Base-by-base conservation (phyloP, 53 echinoderm and acorn worm species). In the Arbacia lixula region DNA sequence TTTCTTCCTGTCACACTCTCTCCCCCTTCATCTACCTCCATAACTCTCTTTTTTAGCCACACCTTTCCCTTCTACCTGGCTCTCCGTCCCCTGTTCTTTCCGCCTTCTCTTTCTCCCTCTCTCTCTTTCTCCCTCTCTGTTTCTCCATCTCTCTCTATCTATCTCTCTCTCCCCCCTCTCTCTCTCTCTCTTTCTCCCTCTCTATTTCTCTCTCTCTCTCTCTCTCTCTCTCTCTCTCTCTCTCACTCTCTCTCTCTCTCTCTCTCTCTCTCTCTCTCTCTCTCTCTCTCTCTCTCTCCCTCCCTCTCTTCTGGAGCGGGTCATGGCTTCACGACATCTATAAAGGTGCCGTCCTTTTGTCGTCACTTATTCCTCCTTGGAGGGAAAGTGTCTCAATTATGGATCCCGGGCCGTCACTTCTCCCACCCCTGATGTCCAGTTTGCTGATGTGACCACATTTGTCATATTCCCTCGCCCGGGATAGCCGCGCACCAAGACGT, bases 91-190 rank as follows among this genome's bases (percentile, higher is more conserved):
- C 61, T n/a, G 5, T 55, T 55, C 51, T 51, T 17, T n/a, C n/a
- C 51, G 14, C 51, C 14, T n/a, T 19, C n/a, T 56, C 8, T 60
- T 30, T 3, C 60, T 25, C 30, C 19, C n/a, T 60, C 30, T 60
- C 62, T 32, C 62, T 61, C 62, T 61, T 33, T 31, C 62, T 61
- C 62, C 33, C 63, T 62, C 63, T 62, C 63, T 63, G 4, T 10
- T 57, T 26, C 6, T 1, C 22, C 57, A 9, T 3, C 19, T 57
- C 57, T 26, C 26, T 25, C 57, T 25, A 9, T 14, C 22, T 54
- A 19, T 54, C 19, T 14, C 22, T 22, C 55, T 8, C 19, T 12
- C 4, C n/a, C 57, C 26, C 4, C 57, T 3, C 26, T 29, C 28
- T 61, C 61, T 6, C 14, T 5, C 31, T 1, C 12, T 25, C 55